Base-by-base conservation (phyloP, 2,797 vertebrate species). In the Pagetopsis macropterus region DNA sequence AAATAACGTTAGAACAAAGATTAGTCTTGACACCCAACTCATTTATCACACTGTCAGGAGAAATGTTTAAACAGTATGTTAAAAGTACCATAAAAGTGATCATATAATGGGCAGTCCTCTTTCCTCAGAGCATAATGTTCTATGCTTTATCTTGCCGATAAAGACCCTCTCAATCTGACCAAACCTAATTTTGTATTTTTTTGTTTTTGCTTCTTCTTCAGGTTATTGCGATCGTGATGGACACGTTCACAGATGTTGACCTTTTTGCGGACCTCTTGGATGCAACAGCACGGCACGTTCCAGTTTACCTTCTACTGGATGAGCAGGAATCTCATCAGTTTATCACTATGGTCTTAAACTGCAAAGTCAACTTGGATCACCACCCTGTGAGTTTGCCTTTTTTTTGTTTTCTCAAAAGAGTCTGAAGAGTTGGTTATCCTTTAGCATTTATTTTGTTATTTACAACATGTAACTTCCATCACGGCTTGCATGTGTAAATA, bases 141-240 rank as follows among this genome's bases (percentile, higher is more conserved):
- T 21, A 7, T 23, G 8, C 7, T 33, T 50, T 62, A 64, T 69
- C 45, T 48, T 55, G 14, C 37, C 73, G 57, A 45, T 72, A 62
- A 54, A 27, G 14, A 54, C n/a, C 6, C 4, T 51, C 17, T 41
- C 43, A 23, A 11, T 48, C 9, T 44, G 9, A 72, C 2, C 31
- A 61, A 64, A 67, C n/a, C 12, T 5, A 68, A 10, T 70, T 23
- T 54, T 31, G 57, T 5, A 2, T 21, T 14, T 9, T 58, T 61
- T 52, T 70, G 5, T 74, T 73, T 84, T 49, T 27, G 50, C 69
- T 50, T 85, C 46, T 72, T 44, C 33, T 50, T 2, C 79, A 99
- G 98, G 98, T 99, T 67, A 96, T 99, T 65, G 98, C 96, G 2
- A 94, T 99, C 40, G 98, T 98, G 81, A 99, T 99, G 98, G 98